Percentiles rank a stretch among this genome's conserved stretches.
These are phyloP conservation scores for Sebastiscus tertius DNA, from an alignment of 2,797 vertebrate genomes.

Conservation along the genomic window DNA sequence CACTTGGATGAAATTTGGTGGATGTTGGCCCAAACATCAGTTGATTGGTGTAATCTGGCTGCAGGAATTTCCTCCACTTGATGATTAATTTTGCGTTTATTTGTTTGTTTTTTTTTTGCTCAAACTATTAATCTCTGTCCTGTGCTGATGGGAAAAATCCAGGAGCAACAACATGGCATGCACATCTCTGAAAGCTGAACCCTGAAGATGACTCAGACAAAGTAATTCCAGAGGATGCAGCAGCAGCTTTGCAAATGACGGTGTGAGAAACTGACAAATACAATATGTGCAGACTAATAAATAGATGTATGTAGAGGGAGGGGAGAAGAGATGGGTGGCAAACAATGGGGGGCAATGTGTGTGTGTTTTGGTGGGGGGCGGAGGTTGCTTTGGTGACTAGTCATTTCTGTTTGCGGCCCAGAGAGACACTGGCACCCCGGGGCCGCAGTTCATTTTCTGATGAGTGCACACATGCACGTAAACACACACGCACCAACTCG, in stretches of 20 bases:
- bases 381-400: slow-evolving; percentile 55
- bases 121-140: neutral
- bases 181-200: neutral
- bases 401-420: slow-evolving; percentile 47
- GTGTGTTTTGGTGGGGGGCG: neutral
- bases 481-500: neutral
- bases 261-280: neutral
- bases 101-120: neutral
- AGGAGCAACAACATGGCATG: neutral
- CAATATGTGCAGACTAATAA: neutral
- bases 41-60: neutral
- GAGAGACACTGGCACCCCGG: slow-evolving; percentile 23
- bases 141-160: neutral
- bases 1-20: neutral
- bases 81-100: neutral
- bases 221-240: neutral
- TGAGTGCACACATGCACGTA: slow-evolving; percentile 13
- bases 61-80: neutral
- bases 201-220: neutral
- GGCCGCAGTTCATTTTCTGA: slow-evolving; percentile 36
- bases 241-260: neutral
- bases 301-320: neutral
- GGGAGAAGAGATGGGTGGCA: neutral
- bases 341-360: neutral
- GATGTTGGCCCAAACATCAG: neutral